A percentile compares a stretch with the other conserved stretches of the same genome.
These are phyloP conservation scores for Biston betularia DNA, from an alignment of 2,888 invertebrate genomes.

Conservation along the genomic window DNA sequence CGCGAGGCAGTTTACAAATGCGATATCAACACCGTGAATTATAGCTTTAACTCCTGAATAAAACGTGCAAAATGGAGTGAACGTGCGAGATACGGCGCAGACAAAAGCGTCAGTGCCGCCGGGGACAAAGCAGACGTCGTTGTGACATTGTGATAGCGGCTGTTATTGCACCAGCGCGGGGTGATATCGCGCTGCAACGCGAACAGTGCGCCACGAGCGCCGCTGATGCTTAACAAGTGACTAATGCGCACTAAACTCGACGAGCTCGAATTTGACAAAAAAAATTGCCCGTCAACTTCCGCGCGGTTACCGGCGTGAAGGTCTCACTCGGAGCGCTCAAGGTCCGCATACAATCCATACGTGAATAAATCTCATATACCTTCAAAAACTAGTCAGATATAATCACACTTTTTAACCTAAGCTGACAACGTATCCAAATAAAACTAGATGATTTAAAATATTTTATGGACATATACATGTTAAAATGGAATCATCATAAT, in stretches of 20 bases:
- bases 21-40: slow-evolving; percentile 54
- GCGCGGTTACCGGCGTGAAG: slow-evolving; percentile 85
- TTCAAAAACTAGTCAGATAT: slow-evolving; percentile 73
- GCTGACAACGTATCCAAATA: slow-evolving; percentile 66
- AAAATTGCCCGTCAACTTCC: slow-evolving; percentile 82
- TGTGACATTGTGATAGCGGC: slow-evolving; percentile 82
- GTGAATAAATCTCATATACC: slow-evolving; percentile 81
- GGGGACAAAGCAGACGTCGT: slow-evolving; percentile 74
- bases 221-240: slow-evolving; percentile 75
- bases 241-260: slow-evolving; percentile 81
- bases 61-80: slow-evolving; percentile 56
- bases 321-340: slow-evolving; percentile 82
- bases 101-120: slow-evolving; percentile 62
- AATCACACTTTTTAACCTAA: slow-evolving; percentile 70
- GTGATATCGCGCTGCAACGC: slow-evolving; percentile 71
- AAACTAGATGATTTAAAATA: slow-evolving; percentile 70
- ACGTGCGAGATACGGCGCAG: slow-evolving; percentile 57
- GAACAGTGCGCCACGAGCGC: slow-evolving; percentile 69
- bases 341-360: slow-evolving; percentile 83
- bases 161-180: slow-evolving; percentile 72
- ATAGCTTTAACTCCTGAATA: slow-evolving; percentile 57
- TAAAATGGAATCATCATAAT: slow-evolving; percentile 74
- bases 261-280: slow-evolving; percentile 83
- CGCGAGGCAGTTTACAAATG: slow-evolving; percentile 57
- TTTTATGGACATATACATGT: slow-evolving; percentile 64